phyloP scores from a whole-genome alignment of 1,140 invertebrate genomes.

The Pararge aegeria region DNA sequence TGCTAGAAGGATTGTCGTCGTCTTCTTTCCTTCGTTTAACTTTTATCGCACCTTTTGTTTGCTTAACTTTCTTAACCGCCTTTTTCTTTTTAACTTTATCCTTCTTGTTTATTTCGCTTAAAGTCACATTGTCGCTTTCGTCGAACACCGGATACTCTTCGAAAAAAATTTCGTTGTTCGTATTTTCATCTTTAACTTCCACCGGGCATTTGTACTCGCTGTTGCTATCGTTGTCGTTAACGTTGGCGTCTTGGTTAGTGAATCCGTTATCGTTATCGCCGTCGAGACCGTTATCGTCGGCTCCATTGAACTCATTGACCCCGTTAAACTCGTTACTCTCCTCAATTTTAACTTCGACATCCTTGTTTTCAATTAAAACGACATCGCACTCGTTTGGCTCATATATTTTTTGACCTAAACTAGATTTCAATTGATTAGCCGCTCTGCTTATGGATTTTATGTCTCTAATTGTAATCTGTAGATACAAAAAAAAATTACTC shows the following conservation, averaged over 20 bases:
- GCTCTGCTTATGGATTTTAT: constrained; percentile 47
- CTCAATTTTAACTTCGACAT: constrained; percentile 21
- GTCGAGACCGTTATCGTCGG: constrained; percentile 18
- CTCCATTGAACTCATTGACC: constrained; percentile 6
- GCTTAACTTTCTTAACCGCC: constrained; percentile 38
- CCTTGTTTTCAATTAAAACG: constrained; percentile 24
- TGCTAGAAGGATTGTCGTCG: constrained; percentile 42
- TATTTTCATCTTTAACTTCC: constrained; percentile 46
- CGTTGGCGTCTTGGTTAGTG: constrained; percentile 21
- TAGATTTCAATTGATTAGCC: constrained; percentile 34
- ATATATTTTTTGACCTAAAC: constrained; percentile 25
- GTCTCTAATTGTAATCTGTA: constrained; percentile 52
- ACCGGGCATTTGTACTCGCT: constrained; percentile 20
- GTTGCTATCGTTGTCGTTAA: constrained; percentile 15
- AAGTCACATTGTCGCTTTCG: constrained; percentile 52
- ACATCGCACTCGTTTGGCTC: constrained; percentile 36
- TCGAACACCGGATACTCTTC: constrained; percentile 47
- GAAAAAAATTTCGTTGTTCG: constrained; percentile 50
- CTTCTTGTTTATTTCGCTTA: constrained; percentile 55
- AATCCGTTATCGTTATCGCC: constrained; percentile 8
- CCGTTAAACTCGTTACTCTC: constrained; percentile 17
- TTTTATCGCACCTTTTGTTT: constrained; percentile 15
- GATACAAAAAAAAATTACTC: not conserved
- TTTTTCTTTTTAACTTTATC: constrained; percentile 39
- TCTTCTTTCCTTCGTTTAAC: constrained; percentile 23